phyloP scores from a whole-genome alignment of 2,797 vertebrate species.

The Megalops cyprinoides region DNA sequence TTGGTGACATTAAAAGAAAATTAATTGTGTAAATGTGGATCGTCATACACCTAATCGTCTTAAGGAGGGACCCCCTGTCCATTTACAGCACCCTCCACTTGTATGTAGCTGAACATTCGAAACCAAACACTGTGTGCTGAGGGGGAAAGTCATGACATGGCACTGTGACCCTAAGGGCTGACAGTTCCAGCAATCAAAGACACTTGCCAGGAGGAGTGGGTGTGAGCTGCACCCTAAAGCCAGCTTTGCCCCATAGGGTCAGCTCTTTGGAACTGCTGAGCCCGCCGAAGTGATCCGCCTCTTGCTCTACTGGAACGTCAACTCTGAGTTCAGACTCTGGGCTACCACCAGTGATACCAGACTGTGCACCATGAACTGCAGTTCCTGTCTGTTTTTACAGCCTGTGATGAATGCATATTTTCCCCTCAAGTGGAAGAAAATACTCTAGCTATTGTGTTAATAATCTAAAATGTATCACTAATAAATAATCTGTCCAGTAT shows the following conservation, averaged over 20 bases:
- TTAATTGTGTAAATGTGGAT: neutral
- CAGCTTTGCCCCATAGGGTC: neutral
- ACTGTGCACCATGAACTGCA: neutral
- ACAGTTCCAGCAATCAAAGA: neutral
- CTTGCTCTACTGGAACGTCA: conserved; percentile 9
- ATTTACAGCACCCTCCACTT: neutral
- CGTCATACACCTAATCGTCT: neutral
- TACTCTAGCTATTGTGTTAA: too few species aligned
- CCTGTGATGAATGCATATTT: neutral
- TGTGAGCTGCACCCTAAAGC: neutral
- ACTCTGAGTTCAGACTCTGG: conserved; percentile 23
- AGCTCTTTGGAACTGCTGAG: conserved; percentile 21
- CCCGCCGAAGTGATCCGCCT: neutral
- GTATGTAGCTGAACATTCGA: neutral
- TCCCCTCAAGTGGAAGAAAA: neutral
- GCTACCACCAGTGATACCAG: neutral
- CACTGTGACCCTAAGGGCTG: neutral
- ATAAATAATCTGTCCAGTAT: too few species aligned
- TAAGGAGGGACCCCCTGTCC: neutral
- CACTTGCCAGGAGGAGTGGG: too few species aligned
- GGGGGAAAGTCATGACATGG: conserved; percentile 15
- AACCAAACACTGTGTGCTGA: neutral
- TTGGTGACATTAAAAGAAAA: too few species aligned
- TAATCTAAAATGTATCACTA: too few species aligned
- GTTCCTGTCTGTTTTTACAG: neutral